phyloP scores from a whole-genome alignment of 2,888 invertebrate species.

The Lacanobia oleracea region DNA sequence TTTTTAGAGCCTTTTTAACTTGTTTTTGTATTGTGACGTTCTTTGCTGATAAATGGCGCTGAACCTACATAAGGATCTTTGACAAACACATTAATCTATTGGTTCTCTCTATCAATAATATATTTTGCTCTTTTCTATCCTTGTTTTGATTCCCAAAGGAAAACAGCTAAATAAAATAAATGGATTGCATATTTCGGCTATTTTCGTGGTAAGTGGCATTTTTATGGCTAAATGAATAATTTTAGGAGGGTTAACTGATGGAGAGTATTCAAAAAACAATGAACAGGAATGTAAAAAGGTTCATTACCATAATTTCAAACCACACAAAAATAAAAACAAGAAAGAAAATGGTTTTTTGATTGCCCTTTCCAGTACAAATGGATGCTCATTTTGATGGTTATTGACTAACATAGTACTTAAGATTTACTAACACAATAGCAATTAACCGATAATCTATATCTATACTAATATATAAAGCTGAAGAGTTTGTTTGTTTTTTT shows the following conservation, averaged over 20 bases:
- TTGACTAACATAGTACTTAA: too few relatives aligned
- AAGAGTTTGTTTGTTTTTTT: too few relatives aligned
- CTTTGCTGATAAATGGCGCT: slow-evolving; percentile 24
- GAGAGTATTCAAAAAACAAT: too few relatives aligned
- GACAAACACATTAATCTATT: slow-evolving; percentile 37
- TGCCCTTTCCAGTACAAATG: too few relatives aligned
- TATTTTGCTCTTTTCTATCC: background rate
- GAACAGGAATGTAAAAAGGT: too few relatives aligned
- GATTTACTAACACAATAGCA: too few relatives aligned
- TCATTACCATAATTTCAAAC: too few relatives aligned
- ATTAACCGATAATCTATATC: too few relatives aligned
- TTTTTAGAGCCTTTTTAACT: background rate
- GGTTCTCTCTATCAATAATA: slow-evolving; percentile 5
- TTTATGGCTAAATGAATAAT: background rate
- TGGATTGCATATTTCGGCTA: background rate
- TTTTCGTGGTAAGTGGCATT: background rate
- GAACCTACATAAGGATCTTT: background rate
- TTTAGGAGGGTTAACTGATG: background rate
- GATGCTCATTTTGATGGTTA: too few relatives aligned
- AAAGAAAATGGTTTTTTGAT: too few relatives aligned
- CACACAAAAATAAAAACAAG: too few relatives aligned
- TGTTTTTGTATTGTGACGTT: background rate
- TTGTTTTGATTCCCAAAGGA: slow-evolving; percentile 20
- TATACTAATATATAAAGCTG: too few relatives aligned
- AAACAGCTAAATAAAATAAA: slow-evolving; percentile 8